phyloP scores from a whole-genome alignment of 2,113 vertebrate species.

The Raja brachyura region DNA sequence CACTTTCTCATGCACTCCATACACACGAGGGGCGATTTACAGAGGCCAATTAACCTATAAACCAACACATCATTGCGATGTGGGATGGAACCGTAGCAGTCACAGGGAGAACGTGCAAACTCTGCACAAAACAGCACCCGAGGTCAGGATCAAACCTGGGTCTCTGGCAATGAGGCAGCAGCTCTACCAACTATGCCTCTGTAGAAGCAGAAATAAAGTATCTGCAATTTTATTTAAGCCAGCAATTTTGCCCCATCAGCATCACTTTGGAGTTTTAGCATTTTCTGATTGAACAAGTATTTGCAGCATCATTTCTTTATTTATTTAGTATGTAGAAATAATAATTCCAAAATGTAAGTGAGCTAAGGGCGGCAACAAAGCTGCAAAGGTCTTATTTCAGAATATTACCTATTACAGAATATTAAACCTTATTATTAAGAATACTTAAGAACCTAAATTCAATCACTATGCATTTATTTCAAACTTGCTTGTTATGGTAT shows the following conservation, averaged over 20 bases:
- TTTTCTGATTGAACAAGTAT: not conserved
- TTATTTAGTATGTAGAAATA: not conserved
- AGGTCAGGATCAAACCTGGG: too few species aligned
- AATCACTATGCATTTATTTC: slow-evolving; percentile 12
- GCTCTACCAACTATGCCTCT: too few species aligned
- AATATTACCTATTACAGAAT: not conserved
- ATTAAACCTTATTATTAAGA: not conserved
- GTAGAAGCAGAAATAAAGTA: not conserved
- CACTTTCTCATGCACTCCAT: too few species aligned
- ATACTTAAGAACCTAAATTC: not conserved
- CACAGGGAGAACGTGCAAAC: too few species aligned
- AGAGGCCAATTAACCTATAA: too few species aligned
- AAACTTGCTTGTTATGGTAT: slow-evolving; percentile 1
- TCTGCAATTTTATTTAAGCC: not conserved
- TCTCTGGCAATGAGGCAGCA: too few species aligned
- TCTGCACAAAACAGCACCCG: too few species aligned
- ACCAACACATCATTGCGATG: too few species aligned
- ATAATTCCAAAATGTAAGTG: not conserved
- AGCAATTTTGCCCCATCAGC: not conserved
- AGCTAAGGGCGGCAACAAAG: not conserved
- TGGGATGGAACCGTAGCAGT: too few species aligned
- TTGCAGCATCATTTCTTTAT: not conserved
- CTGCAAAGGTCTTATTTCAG: not conserved
- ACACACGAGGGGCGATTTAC: too few species aligned
- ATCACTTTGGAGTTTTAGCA: not conserved